Evolutionary conservation across 2,797 vertebrate genomes (phyloP), one percentile per base, ranked within the genome.

Genomic region (Varecia variegata): DNA sequence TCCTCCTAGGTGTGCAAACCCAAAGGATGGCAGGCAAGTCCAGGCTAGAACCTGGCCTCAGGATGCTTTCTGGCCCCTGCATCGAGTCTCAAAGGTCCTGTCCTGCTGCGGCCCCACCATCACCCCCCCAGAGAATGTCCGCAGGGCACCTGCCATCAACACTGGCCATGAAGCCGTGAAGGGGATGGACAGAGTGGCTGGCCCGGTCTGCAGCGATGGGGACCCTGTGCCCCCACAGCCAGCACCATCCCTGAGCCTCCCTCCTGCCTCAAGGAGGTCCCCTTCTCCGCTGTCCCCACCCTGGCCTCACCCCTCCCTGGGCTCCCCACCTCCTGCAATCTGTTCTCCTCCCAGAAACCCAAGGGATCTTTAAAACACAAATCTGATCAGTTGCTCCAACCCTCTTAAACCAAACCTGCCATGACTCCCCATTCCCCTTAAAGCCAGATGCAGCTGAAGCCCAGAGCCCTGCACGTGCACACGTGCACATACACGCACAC

Each of bases 401-500:
- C 11, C 56, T 20, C 7, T 32, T 50, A 76, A 58, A 32, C 32
- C 13, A 76, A 58, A 32, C 27, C 13, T 30, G 7, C 68, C 45
- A 0, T 3, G n/a, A 40, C 38, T 32, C 58, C 35, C 35, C 32
- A 12, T 0, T 11, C 43, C 56, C 68, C 73, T 52, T 20, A 45
- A 43, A 68, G 54, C 54, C 0, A 3, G n/a, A 76, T 0, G 15
- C 21, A 65, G 35, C 0, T 4, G 17, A 52, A 38, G 45, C n/a
- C 65, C 7, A 13, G 45, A 30, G 40, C 17, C 13, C 7, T 5
- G 1, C 3, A 0, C 2, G n/a, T 1, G 0, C 25, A 25, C 54
- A 25, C 10, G 18, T 25, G 20, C 2, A 17, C 23, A 4, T 1
- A 1, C 18, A 3, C 40, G 0, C 30, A 5, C 32, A 0, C 1